Base-by-base conservation (phyloP, 2,888 invertebrate species). In the Andrena trimmerana region DNA sequence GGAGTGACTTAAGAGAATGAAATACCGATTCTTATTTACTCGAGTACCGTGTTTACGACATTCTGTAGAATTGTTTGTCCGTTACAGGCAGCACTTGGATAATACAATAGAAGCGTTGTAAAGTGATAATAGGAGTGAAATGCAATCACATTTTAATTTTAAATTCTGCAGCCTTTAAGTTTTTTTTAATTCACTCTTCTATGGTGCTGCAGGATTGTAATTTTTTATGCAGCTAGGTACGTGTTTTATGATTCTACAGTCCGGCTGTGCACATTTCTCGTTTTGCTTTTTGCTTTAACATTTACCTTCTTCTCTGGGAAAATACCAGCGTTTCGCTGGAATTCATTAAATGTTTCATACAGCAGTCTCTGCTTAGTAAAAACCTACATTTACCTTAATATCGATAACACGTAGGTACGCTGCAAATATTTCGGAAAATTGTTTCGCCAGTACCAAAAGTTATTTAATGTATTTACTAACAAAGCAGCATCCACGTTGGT, bases 1-100 rank as follows among this genome's bases (percentile, higher is more conserved):
- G 50, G 72, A 57, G 72, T 33, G 78, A 72, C 68, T 78, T 68
- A 57, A 68, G 63, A 68, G 78, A 81, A 81, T 68, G 81, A 78
- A 78, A 72, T 57, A 50, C 72, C 67, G 57, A 78, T 78, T 78
- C 81, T 72, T 81, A 68, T 78, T 78, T 81, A 29, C 72, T 72
- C 57, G n/a, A 50, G 57, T 50, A 78, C 50, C 78, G 67, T 72
- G 72, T 57, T 29, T 20, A 54, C 72, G 57, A 81, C 67, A 57
- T 78, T 68, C 57, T 54, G 60, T 36, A 27, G 54, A 78, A 78
- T 62, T 72, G 72, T 63, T 62, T 54, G 52, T 62, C 57, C 50
- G 57, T 72, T 68, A 65, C 54, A 50, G 52, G 16, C 50, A 60
- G 20, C 4, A 8, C 24, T 50, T n/a, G 54, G 57, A 67, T 71